Evolutionary conservation across 2,113 vertebrate genomes (phyloP).

Genomic region (Blennius ocellaris): DNA sequence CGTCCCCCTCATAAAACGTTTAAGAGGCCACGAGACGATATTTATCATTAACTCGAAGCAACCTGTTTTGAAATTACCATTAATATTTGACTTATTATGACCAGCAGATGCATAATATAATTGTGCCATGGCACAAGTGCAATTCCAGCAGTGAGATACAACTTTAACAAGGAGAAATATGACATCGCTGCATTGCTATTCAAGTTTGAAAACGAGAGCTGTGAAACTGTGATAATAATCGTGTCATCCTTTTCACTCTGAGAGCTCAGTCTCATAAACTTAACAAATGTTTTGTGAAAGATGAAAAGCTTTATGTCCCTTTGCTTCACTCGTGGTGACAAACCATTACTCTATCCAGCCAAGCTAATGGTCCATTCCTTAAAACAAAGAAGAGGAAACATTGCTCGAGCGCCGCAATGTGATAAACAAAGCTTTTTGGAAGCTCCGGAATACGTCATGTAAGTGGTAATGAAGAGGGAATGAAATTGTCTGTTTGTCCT

Average conservation of each 20-base stretch:
- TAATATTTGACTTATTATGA: slow-evolving; percentile 21
- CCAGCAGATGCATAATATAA: slow-evolving; percentile 9
- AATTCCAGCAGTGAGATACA: slow-evolving; percentile 18
- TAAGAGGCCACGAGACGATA: neutral
- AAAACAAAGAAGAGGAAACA: slow-evolving; percentile 67
- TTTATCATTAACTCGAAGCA: slow-evolving; percentile 20
- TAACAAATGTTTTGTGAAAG: slow-evolving; percentile 58
- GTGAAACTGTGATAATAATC: slow-evolving; percentile 30
- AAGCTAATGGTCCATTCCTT: slow-evolving; percentile 65
- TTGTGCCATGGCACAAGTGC: slow-evolving; percentile 6
- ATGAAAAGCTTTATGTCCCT: slow-evolving; percentile 60
- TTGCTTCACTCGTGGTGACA: slow-evolving; percentile 43
- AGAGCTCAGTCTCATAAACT: slow-evolving; percentile 48
- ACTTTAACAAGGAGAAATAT: slow-evolving; percentile 59
- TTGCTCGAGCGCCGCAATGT: slow-evolving; percentile 42
- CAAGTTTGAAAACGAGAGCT: slow-evolving; percentile 20
- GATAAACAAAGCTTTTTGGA: slow-evolving; percentile 60
- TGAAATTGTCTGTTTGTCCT: slow-evolving; percentile 37
- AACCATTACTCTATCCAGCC: slow-evolving; percentile 67
- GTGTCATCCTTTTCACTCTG: slow-evolving; percentile 24
- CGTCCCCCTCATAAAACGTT: too few species aligned
- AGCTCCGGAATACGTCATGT: slow-evolving; percentile 34
- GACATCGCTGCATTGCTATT: slow-evolving; percentile 38
- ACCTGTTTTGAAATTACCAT: neutral
- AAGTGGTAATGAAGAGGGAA: slow-evolving; percentile 40